phyloP scores from a whole-genome alignment of 2,888 invertebrate species.

The Eucera pruinosa region DNA sequence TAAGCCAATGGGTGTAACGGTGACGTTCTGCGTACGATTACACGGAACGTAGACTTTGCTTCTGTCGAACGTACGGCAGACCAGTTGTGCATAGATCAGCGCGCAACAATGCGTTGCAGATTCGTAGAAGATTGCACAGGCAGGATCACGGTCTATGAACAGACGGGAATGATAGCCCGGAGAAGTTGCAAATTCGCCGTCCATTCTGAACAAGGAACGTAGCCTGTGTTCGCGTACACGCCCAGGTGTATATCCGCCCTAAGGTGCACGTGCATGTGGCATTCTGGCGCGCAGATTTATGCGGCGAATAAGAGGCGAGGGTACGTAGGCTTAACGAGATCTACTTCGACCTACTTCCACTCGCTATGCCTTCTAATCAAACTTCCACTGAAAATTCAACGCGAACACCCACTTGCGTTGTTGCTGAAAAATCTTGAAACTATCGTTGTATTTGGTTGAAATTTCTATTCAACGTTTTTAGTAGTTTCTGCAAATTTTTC shows the following conservation, averaged over 20 bases:
- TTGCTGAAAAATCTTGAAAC: too few relatives aligned
- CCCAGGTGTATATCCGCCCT: conserved; percentile 48
- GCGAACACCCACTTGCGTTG: too few relatives aligned
- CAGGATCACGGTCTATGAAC: neutral
- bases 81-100: neutral
- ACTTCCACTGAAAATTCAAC: conserved; percentile 34
- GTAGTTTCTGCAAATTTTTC: too few relatives aligned
- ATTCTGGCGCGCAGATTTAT: conserved; percentile 39
- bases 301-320: conserved; percentile 52
- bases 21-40: too few relatives aligned
- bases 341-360: conserved; percentile 73
- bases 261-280: conserved; percentile 38
- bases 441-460: too few relatives aligned
- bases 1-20: too few relatives aligned
- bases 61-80: too few relatives aligned
- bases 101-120: neutral
- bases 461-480: too few relatives aligned
- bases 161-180: neutral
- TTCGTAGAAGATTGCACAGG: neutral
- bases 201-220: conserved; percentile 15
- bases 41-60: neutral
- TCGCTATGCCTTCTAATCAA: conserved; percentile 48
- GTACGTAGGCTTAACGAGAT: conserved; percentile 67
- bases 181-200: conserved; percentile 39
- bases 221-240: conserved; percentile 32